These are phyloP conservation scores for Macrophya annulata DNA, from an alignment of 2,888 invertebrate species.

Conservation along the genomic window DNA sequence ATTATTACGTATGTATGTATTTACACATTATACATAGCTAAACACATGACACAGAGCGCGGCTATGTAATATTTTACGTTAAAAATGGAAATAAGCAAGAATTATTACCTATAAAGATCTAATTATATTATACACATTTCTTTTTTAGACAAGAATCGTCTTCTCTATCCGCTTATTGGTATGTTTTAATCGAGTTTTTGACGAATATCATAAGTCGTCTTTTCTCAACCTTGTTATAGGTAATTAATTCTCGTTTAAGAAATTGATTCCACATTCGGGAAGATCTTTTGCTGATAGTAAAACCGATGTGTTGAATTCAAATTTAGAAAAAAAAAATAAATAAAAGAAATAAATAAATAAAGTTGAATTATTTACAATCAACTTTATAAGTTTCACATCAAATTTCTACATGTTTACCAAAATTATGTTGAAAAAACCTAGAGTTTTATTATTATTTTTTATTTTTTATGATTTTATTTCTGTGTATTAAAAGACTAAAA, in stretches of 20 bases:
- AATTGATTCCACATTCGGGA: not conserved
- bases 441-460: not conserved
- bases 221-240: not conserved
- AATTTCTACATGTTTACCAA: conserved; percentile 32
- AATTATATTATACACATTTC: conserved; percentile 1
- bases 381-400: not conserved
- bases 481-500: conserved; percentile 47
- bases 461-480: conserved; percentile 34
- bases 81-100: not conserved
- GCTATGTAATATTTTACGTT: conserved; percentile 26
- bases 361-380: conserved; percentile 11
- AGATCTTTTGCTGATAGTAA: conserved; percentile 3
- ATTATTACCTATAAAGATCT: conserved; percentile 16
- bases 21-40: not conserved
- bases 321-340: not conserved
- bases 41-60: conserved; percentile 8
- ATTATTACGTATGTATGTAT: not conserved
- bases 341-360: not conserved
- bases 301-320: not conserved
- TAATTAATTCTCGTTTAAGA: not conserved
- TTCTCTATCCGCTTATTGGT: conserved; percentile 14
- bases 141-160: not conserved
- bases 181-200: not conserved
- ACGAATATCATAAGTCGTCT: not conserved
- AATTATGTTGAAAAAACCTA: not conserved